These are phyloP conservation scores for Apotomis betuletana DNA, from an alignment of 2,888 invertebrate genomes.

Conservation along the genomic window DNA sequence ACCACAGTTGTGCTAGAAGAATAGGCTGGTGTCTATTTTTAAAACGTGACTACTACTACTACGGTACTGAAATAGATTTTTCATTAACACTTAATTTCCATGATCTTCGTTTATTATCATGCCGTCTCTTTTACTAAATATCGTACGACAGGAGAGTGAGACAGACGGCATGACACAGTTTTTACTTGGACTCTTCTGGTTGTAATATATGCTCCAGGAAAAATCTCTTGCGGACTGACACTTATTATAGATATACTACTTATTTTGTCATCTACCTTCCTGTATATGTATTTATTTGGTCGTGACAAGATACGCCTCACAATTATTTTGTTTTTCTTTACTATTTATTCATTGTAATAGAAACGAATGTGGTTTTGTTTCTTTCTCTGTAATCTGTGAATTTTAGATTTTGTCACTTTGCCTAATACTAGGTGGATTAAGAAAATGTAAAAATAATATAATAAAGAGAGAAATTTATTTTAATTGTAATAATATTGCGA, in stretches of 20 bases:
- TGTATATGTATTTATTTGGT: slow-evolving; percentile 43
- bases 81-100: too few relatives aligned
- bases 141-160: too few relatives aligned
- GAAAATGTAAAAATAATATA: slow-evolving; percentile 77
- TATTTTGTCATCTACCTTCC: slow-evolving; percentile 39
- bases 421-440: slow-evolving; percentile 71
- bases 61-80: too few relatives aligned
- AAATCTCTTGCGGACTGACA: slow-evolving; percentile 1
- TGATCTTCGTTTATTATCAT: too few relatives aligned
- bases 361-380: slow-evolving; percentile 37
- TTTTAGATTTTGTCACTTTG: slow-evolving; percentile 72
- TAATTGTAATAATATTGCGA: slow-evolving; percentile 80
- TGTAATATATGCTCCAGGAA: neutral
- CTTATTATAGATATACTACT: slow-evolving; percentile 13
- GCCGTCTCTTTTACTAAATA: too few relatives aligned
- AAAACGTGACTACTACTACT: too few relatives aligned
- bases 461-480: slow-evolving; percentile 79
- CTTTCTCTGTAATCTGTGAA: slow-evolving; percentile 36
- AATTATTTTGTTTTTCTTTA: slow-evolving; percentile 21
- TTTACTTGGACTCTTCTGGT: neutral
- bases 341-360: slow-evolving; percentile 33
- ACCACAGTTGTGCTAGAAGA: too few relatives aligned
- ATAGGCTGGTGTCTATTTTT: too few relatives aligned
- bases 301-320: slow-evolving; percentile 39
- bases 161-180: too few relatives aligned